Evolutionary conservation across 2,888 invertebrate genomes (phyloP).

Genomic region (Chrysodeixis includens): DNA sequence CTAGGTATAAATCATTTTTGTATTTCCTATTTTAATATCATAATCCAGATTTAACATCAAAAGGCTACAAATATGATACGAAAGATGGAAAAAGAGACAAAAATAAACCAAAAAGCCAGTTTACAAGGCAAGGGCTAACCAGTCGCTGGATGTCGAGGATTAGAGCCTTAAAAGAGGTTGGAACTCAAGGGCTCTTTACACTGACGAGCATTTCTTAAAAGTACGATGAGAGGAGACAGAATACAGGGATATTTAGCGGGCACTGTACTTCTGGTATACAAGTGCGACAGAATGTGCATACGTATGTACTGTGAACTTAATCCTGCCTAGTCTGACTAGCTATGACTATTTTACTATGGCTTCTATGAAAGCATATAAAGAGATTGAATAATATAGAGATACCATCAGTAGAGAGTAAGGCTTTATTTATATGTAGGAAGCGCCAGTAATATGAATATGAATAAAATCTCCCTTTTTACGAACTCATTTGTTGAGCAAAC

Average conservation of each 20-base stretch:
- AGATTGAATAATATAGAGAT: conserved; percentile 11
- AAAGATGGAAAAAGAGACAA: neutral
- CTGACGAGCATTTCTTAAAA: conserved; percentile 1
- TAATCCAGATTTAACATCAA: no score
- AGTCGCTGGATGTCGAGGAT: neutral
- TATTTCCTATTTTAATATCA: no score
- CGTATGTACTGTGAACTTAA: neutral
- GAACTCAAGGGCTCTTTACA: neutral
- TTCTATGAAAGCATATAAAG: conserved; percentile 24
- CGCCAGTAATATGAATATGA: neutral
- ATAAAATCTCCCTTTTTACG: neutral
- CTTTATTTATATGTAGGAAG: neutral
- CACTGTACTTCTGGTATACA: neutral
- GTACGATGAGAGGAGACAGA: neutral
- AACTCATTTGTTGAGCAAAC: neutral
- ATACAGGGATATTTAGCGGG: no score
- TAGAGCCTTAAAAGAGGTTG: neutral
- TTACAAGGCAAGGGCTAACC: conserved; percentile 4
- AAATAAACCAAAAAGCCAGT: neutral
- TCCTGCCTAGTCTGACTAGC: conserved; percentile 19
- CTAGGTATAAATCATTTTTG: no score
- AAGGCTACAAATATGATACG: no score
- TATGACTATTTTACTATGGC: conserved; percentile 31
- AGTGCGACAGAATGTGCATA: neutral
- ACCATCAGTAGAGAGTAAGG: no score